Conservation (phyloP, 2,888 invertebrate genomes). For the Byasa hedistus region DNA sequence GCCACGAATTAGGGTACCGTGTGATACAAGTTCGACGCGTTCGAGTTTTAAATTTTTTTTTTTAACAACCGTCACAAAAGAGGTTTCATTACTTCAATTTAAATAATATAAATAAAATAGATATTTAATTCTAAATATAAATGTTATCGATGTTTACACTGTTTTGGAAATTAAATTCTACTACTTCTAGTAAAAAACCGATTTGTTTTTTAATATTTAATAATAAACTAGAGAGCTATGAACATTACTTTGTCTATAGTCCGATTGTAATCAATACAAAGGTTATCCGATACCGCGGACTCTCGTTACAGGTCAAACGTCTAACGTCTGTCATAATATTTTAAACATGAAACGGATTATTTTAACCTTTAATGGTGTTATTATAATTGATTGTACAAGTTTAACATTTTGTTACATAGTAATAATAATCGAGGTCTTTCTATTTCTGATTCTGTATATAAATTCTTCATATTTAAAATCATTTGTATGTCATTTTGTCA, state of each 20-base stretch:
- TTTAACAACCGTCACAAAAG: neutral
- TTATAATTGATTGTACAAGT: neutral
- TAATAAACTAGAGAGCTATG: neutral
- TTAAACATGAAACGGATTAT: neutral
- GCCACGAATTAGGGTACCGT: conserved; percentile 5
- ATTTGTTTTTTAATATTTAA: too few relatives aligned
- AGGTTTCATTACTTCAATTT: too few relatives aligned
- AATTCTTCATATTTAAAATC: too few relatives aligned
- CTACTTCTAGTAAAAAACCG: too few relatives aligned
- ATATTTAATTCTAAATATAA: too few relatives aligned
- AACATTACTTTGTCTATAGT: neutral
- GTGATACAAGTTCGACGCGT: conserved; percentile 1
- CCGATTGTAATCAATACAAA: conserved; percentile 1
- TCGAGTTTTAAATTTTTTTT: neutral
- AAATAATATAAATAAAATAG: too few relatives aligned
- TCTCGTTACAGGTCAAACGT: conserved; percentile 5
- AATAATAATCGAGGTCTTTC: too few relatives aligned
- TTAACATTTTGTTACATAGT: too few relatives aligned
- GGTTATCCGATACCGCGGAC: conserved; percentile 8
- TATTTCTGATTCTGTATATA: too few relatives aligned
- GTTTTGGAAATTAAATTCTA: too few relatives aligned
- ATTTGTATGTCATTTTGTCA: too few relatives aligned
- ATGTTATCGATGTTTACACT: too few relatives aligned
- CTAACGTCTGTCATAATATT: conserved; percentile 6
- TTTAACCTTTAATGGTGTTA: neutral